Evolutionary conservation across 1,140 invertebrate species (phyloP).

Genomic region (Camponotus pennsylvanicus): DNA sequence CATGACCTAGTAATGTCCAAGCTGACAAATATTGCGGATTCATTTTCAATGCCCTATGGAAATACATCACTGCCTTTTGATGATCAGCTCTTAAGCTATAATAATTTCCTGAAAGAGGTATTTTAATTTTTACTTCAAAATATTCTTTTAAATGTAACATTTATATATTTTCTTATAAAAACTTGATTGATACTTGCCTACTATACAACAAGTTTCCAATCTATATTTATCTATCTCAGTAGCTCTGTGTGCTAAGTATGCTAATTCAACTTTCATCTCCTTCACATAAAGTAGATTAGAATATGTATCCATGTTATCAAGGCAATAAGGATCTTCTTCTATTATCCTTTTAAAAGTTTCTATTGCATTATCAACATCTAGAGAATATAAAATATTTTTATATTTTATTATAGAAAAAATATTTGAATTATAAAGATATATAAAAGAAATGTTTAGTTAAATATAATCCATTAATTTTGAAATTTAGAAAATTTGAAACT

Average conservation of each 20-base stretch:
- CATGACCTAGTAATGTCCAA: conserved; percentile 99
- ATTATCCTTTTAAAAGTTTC: conserved; percentile 93
- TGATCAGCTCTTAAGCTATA: conserved; percentile 98
- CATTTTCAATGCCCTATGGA: conserved; percentile 97
- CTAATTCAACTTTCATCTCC: conserved; percentile 96
- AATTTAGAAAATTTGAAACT: conserved; percentile 26
- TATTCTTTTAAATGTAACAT: neutral
- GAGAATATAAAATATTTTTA: conserved; percentile 78
- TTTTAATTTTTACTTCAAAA: neutral
- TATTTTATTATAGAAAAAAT: too few species aligned
- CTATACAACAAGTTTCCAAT: conserved; percentile 99
- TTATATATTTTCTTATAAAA: neutral
- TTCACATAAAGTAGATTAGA: conserved; percentile 98
- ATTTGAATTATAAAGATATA: too few species aligned
- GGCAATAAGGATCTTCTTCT: conserved; percentile 95
- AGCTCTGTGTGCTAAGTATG: conserved; percentile 96
- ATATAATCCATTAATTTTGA: conserved; percentile 44
- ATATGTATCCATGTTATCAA: conserved; percentile 98
- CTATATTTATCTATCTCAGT: conserved; percentile 98
- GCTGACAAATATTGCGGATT: conserved; percentile 98
- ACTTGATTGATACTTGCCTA: conserved; percentile 89
- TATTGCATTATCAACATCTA: conserved; percentile 96
- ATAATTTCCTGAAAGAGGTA: conserved; percentile 94
- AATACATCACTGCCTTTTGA: conserved; percentile 98
- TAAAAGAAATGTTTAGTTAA: neutral